Base-by-base conservation (phyloP, 2,888 invertebrate genomes). In the Drosophila paranaensis region DNA sequence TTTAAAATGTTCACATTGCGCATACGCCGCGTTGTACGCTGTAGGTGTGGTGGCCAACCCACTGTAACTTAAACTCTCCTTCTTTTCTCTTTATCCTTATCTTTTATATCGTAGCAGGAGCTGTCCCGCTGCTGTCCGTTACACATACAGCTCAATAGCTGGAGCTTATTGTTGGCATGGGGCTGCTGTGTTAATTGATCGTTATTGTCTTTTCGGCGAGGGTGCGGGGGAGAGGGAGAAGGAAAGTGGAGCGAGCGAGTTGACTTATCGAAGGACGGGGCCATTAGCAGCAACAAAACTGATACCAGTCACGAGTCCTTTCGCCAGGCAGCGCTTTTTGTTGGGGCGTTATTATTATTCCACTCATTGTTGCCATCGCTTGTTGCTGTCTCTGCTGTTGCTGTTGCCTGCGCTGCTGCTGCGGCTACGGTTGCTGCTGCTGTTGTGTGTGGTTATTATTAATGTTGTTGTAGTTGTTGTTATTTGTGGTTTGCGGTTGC, bases 261-360 rank as follows among this genome's bases (percentile, higher is more conserved):
- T 77, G 60, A 80, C 71, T 68, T 72, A 66, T 69, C 69, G 77
- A 77, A 51, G 56, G 66, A 58, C 57, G 77, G 64, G 56, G 74
- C 80, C 77, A 80, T 83, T 83, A 80, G 74, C 74, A 67, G 74
- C 64, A 57, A 63, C 68, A 77, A 66, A 71, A 83, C 60, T 83
- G 81, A 86, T 81, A 77, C 65, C 79, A 60, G 71, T 67, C 83
- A 79, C 63, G 60, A 72, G 73, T 68, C 58, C 63, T 67, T 67
- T 60, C 40, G 54, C 65, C 65, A 61, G 50, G 25, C 71, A 56
- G 46, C 50, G 53, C 56, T 70, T 63, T 69, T 73, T 74, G 69
- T 69, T 71, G 64, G 57, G 40, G 71, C 71, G 53, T 82, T 86
- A 82, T 85, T 85, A 82, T 82, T 85, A 88, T 85, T 79, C 64